phyloP scores from a whole-genome alignment of 2,888 invertebrate genomes.

The Apodemia mormo region DNA sequence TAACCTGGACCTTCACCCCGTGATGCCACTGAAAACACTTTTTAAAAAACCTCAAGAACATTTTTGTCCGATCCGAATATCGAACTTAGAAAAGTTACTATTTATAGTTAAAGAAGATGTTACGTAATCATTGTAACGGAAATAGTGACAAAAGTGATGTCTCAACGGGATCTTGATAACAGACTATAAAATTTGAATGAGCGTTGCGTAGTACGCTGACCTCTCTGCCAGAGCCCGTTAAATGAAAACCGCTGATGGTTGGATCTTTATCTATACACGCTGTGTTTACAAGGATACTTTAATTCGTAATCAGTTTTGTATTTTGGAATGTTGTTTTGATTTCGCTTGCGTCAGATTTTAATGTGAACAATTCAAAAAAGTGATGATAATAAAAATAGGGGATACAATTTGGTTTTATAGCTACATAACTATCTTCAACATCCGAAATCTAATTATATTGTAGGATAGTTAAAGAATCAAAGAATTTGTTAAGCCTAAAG shows the following conservation, averaged over 20 bases:
- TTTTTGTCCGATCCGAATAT: too few species aligned
- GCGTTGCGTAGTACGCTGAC: conserved; percentile 59
- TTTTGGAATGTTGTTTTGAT: background rate
- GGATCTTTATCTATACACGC: conserved; percentile 37
- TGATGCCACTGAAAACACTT: too few species aligned
- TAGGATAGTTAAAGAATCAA: too few species aligned
- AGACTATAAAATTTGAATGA: conserved; percentile 60
- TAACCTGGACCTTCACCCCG: too few species aligned
- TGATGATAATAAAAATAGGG: too few species aligned
- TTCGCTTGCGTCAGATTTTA: too few species aligned
- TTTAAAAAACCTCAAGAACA: too few species aligned
- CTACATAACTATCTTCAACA: too few species aligned
- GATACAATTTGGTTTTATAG: too few species aligned
- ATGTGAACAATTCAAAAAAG: too few species aligned
- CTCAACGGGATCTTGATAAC: conserved; percentile 64
- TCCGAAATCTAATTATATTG: too few species aligned
- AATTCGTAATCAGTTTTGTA: conserved; percentile 9
- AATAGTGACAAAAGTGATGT: conserved; percentile 51
- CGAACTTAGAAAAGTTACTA: background rate
- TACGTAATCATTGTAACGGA: conserved; percentile 40
- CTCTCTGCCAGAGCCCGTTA: conserved; percentile 57
- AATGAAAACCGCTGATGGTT: conserved; percentile 44
- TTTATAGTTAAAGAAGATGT: conserved; percentile 14
- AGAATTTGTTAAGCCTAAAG: too few species aligned
- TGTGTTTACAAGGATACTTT: conserved; percentile 1